Percentiles rank a stretch among this genome's conserved stretches.
These are phyloP conservation scores for Tokudaia muenninki DNA, from an alignment of 2,797 vertebrate species.

Conservation along the genomic window DNA sequence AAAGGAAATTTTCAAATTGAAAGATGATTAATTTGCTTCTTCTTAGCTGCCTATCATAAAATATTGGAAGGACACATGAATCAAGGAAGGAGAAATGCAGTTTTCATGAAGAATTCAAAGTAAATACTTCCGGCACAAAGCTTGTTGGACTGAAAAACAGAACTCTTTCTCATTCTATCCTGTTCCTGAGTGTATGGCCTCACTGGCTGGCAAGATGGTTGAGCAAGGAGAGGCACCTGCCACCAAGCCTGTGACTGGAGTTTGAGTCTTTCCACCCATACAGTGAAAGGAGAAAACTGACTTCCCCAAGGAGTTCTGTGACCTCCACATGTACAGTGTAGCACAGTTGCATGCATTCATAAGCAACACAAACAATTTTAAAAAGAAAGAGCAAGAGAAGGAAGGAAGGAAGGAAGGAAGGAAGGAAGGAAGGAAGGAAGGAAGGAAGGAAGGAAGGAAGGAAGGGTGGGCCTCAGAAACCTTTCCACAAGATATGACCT, in stretches of 20 bases:
- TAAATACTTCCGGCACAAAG: background rate
- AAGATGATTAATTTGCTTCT: background rate
- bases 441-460: background rate
- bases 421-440: background rate
- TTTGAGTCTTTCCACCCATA: background rate
- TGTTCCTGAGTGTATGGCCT: background rate
- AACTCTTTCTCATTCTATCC: background rate
- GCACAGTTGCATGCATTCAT: background rate
- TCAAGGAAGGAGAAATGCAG: background rate
- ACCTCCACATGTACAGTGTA: background rate
- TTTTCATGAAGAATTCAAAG: background rate
- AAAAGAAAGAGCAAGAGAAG: background rate
- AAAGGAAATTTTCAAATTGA: background rate
- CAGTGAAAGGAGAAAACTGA: background rate
- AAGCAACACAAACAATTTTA: background rate
- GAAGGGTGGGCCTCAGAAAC: background rate
- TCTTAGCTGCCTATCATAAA: background rate
- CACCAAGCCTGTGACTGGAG: background rate
- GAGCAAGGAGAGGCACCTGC: background rate
- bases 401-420: too few species aligned
- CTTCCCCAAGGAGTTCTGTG: background rate
- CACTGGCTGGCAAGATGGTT: background rate
- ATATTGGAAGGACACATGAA: background rate
- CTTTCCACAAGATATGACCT: background rate
- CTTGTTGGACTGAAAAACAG: background rate